Percentiles rank a stretch among this genome's conserved stretches.
Evolutionary conservation across 1,140 invertebrate species (phyloP).

Genomic region (Meteorus sp.): DNA sequence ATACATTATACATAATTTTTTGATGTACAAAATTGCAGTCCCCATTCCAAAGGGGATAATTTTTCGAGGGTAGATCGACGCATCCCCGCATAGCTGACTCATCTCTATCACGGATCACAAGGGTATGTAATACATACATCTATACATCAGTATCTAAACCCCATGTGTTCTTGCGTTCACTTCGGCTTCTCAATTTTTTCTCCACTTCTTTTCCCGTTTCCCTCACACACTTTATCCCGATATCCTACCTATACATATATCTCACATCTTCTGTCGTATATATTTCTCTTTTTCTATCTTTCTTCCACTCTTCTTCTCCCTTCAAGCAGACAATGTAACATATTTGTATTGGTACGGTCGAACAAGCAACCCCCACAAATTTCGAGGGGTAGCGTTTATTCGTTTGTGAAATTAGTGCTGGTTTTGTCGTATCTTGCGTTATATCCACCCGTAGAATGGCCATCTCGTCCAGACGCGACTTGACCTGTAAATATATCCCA

Average conservation of each 20-base stretch:
- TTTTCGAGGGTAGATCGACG: constrained; percentile 15
- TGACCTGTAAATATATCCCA: not conserved
- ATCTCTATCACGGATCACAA: constrained; percentile 36
- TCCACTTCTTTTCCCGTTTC: constrained; percentile 22
- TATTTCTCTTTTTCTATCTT: constrained; percentile 9
- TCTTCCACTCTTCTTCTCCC: constrained; percentile 21
- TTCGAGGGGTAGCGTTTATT: constrained; percentile 48
- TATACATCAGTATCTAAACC: constrained; percentile 56
- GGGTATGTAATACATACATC: no score
- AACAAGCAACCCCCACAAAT: constrained; percentile 29
- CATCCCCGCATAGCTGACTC: constrained; percentile 38
- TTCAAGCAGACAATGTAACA: constrained; percentile 33
- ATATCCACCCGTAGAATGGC: constrained; percentile 20
- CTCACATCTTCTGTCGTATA: constrained; percentile 17
- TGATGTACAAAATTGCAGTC: constrained; percentile 20
- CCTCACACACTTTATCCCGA: constrained; percentile 30
- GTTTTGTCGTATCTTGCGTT: constrained; percentile 56
- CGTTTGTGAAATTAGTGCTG: constrained; percentile 61
- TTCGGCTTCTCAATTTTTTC: constrained; percentile 25
- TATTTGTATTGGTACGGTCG: constrained; percentile 44
- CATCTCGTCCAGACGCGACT: not conserved
- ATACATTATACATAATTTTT: constrained; percentile 7
- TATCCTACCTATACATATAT: no score
- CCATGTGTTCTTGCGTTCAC: constrained; percentile 46
- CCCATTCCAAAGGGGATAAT: constrained; percentile 21